phyloP scores from a whole-genome alignment of 2,113 vertebrate species.

The Pyrgilauda ruficollis region DNA sequence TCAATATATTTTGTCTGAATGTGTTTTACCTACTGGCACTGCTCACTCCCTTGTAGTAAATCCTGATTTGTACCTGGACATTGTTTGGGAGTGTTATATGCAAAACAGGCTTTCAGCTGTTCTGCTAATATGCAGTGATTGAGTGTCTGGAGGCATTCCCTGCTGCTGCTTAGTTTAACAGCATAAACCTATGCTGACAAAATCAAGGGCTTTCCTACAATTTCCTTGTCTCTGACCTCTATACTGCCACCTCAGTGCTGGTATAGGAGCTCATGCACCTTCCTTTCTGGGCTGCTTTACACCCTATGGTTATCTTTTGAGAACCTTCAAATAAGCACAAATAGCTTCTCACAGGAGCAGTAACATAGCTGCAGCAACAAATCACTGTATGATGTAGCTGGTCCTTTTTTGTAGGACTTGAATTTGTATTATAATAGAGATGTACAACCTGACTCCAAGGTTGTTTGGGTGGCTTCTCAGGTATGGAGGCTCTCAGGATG shows the following conservation, averaged over 20 bases:
- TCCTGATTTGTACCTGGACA: not conserved
- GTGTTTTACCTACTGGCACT: not conserved
- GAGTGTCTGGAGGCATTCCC: not conserved
- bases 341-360: not conserved
- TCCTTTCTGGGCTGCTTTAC: not conserved
- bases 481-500: not conserved
- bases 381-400: not conserved
- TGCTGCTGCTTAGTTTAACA: not conserved
- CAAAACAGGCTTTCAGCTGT: not conserved
- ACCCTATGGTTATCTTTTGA: not conserved
- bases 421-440: not conserved
- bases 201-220: not conserved
- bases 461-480: not conserved
- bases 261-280: rapidly evolving
- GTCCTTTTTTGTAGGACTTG: not conserved
- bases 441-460: not conserved
- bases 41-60: not conserved
- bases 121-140: not conserved
- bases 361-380: not conserved
- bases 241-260: not conserved
- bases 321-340: not conserved
- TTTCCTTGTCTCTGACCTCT: not conserved
- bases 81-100: not conserved
- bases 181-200: not conserved
- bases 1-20: not conserved